Evolutionary conservation across 1,140 invertebrate genomes (phyloP), one percentile per base, ranked within the genome.

Genomic region (Panonychus citri): DNA sequence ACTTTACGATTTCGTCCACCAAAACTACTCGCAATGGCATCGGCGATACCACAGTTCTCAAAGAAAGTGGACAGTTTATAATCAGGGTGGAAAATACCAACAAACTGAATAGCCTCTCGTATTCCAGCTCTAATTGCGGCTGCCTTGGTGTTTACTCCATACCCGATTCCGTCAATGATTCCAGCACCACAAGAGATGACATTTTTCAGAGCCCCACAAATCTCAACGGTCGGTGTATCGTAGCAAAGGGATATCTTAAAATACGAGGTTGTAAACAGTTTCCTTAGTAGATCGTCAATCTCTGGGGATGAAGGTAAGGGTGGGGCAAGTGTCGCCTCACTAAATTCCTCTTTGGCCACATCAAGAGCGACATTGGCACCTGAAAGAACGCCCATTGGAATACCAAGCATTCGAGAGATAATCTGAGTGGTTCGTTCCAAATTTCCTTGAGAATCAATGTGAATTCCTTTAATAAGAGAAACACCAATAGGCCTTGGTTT

Each of bases 151-250:
- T 99, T 99, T 66, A 98, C 94, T 8, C 94, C 94, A 52, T 83
- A 80, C 25, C 80, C 80, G 5, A 98, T 71, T 24, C 95, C 95
- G 69, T 98, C 95, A 3, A 88, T 82, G 68, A 99, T 95, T 49
- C 95, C 95, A 56, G 94, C 93, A 48, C 85, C 95, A 60, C 90
- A 90, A 10, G 91, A 95, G 2, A 99, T 94, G 63, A 99, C 90
- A 71, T 99, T 97, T 86, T 93, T 99, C 13, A 99, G 74, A 57
- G 94, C 95, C 42, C 95, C 95, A 70, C 94, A 99, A 53, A 96
- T 79, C 76, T 99, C 95, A 4, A 98, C 93, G 19, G 91, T 85
- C 64, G 90, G 81, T 51, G 83, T 82, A 73, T 99, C 94, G 61
- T 89, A 81, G 0, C 95, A 90, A 1, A 96, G 86, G 19, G 90